Base-by-base conservation (phyloP, 2,113 vertebrate species). In the Ondatra zibethicus region DNA sequence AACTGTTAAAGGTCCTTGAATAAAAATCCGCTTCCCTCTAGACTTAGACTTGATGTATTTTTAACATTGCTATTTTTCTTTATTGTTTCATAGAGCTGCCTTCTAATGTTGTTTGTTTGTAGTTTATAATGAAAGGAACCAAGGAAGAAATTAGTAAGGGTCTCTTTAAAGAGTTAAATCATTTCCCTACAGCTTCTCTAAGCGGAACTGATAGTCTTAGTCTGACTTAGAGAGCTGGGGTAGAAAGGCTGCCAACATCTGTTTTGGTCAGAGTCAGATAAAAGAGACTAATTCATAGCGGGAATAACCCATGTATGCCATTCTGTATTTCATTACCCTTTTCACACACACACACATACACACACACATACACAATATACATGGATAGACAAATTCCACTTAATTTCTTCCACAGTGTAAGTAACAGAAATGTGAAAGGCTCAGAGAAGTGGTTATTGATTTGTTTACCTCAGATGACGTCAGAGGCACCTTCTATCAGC, bases 191-290 rank as follows among this genome's bases (percentile, higher is more conserved):
- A 96, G 98, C 98, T 98, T 98, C 97, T 95, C 98, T 98, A 98
- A 99, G 98, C 97, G 73, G 98, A 98, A 99, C 97, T 98, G 98
- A 98, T 98, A 98, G 98, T 98, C 98, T 98, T 98, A 98, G 97
- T 97, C 98, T 98, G 98, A 98, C 98, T 99, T 98, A 98, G 98
- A 98, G 98, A 98, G 98, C 98, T 96, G 98, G 95, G 97, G 97
- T 92, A 98, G 98, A 98, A 98, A 99, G 98, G 98, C 98, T 98
- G 98, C 98, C 98, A 98, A 98, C 98, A 98, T 98, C 98, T 98
- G 98, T 98, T 98, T 98, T 98, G 98, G 98, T 98, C 98, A 98
- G 98, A 98, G 97, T 95, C 98, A 98, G 98, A 99, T 99, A 98
- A 99, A 99, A 98, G 98, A 98, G 98, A 98, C 98, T 98, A 98